Base-by-base conservation (phyloP, 2,797 vertebrate genomes). In the Tokudaia tokunoshimensis region DNA sequence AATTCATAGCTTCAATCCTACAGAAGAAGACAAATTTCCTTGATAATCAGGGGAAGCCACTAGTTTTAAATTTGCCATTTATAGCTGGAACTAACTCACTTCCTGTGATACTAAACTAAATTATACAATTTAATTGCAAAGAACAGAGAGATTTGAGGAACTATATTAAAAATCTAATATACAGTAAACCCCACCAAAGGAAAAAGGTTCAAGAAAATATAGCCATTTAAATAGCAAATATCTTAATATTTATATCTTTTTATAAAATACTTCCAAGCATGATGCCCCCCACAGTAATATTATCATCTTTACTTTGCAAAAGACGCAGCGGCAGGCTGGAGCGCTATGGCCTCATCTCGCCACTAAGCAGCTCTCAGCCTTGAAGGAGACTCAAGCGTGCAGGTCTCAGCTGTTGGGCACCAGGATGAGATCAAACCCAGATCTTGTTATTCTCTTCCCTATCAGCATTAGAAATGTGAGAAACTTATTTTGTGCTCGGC, bases 1-100 rank as follows among this genome's bases (percentile, higher is more conserved):
- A 5, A 57, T 83, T 87, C 94, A 89, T 29, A 86, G 52, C 85
- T 86, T 37, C n/a, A 81, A 85, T 83, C n/a, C 47, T 79, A 88
- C 1, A 91, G 97, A 93, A 61, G 20, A 95, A 93, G 93, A 84
- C 52, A 96, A 76, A 92, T 93, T 91, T 96, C 50, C 91, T 94
- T 92, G 55, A 24, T 52, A 94, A 34, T 52, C 94, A 47, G 82
- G 72, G n/a, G n/a, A 15, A 97, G 80, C 81, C 82, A 95, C 41
- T 96, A 92, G 81, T 93, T 76, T 86, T 81, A 89, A 88, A 92
- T 92, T 96, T 96, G 63, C 78, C 11, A 89, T 47, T 76, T 82
- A 84, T 14, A 86, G 55, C 52, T 83, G 93, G 88, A 95, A 90
- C 26, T 92, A 94, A 94, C 84, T 90, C 22, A 86, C 1, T 94